Base-by-base conservation (phyloP, 2,113 vertebrate species). In the Xiphias gladius region DNA sequence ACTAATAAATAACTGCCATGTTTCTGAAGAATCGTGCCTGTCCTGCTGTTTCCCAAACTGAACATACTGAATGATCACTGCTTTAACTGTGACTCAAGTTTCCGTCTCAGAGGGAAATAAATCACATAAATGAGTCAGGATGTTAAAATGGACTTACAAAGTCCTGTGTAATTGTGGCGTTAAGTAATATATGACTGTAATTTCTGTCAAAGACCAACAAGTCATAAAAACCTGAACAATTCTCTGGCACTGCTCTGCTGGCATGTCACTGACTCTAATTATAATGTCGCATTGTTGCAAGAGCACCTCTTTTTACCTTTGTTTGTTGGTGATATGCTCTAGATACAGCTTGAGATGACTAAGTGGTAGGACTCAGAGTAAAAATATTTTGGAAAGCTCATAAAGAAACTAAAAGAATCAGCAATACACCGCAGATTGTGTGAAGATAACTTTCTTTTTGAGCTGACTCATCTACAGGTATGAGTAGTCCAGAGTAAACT, bases 401-500 rank as follows among this genome's bases (percentile, higher is more conserved):
- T 55, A 24, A 55, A 54, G 20, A 54, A 54, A 54, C 8, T 5
- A 37, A 11, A 8, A 4, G 43, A 52, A 28, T 69, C 32, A 41
- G 48, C 6, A 12, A 9, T 3, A 16, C 13, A 43, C 41, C 55
- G 10, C 52, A n/a, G 10, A 55, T 13, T n/a, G 22, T 24, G 54
- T 24, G 54, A 24, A 5, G 54, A 24, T 55, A 20, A 69, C 59
- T 55, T 67, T 72, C 22, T 28, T 55, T 73, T 46, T 24, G 12
- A 37, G 13, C 72, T 80, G 68, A 77, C 30, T 86, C 77, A 76
- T 50, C 22, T 32, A 22, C 9, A 62, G 39, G 46, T 22, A 74
- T 63, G 68, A 72, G 41, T 65, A 76, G 74, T 73, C 89, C 76
- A 35, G 52, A 76, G 73, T 76, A 35, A 73, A 67, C 46, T 1